Conservation (phyloP, 2,113 vertebrate species). For the Catharus fuscescens region DNA sequence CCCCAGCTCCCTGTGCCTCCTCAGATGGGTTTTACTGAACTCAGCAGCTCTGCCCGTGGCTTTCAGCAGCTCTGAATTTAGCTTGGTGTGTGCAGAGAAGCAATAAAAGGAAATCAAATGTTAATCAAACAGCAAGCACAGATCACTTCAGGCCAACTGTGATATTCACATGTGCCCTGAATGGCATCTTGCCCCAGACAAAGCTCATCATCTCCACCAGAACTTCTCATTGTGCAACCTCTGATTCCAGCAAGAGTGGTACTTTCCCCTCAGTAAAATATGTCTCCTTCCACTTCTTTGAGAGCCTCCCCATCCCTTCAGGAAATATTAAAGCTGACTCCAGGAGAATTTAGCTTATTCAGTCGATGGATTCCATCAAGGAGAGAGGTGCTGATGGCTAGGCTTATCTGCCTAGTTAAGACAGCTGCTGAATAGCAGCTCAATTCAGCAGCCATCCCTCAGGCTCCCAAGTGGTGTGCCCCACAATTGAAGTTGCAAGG, state of each 20-base stretch:
- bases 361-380: neutral
- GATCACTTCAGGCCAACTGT: conserved; percentile 3
- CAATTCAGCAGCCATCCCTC: neutral
- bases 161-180: neutral
- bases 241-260: neutral
- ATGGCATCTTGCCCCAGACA: neutral
- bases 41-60: neutral
- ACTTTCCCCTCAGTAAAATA: neutral
- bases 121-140: neutral
- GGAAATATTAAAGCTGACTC: neutral
- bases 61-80: neutral
- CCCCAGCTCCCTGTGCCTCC: neutral
- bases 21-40: neutral
- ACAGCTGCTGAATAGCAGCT: neutral
- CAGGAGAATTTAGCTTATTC: neutral
- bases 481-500: neutral
- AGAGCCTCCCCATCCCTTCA: neutral
- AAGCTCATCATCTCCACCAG: neutral
- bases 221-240: neutral
- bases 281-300: neutral
- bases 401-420: neutral
- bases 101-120: conserved; percentile 32
- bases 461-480: neutral
- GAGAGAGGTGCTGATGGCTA: neutral
- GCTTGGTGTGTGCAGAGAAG: neutral